Base-by-base conservation (phyloP, 2,888 invertebrate genomes). In the Ptychoptera contaminata region DNA sequence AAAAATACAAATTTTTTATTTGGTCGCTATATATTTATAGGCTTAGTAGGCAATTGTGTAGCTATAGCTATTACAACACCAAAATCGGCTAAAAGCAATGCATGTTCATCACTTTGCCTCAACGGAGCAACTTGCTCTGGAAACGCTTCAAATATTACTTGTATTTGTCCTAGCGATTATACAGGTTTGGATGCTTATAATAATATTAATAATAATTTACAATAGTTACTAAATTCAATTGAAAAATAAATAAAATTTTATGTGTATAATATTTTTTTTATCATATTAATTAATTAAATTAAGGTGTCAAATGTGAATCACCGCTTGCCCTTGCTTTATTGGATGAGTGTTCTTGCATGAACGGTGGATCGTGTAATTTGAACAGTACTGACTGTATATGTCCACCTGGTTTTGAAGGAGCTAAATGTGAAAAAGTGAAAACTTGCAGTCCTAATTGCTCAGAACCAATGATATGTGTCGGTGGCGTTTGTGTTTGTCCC, bases 121-220 rank as follows among this genome's bases (percentile, higher is more conserved):
- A 82, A 82, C 66, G 69, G 68, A 53, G 84, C 79, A 54, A 78
- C 77, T 44, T 86, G 86, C 63, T 65, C 70, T 49, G 76, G 79
- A 60, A 68, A 62, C 43, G 69, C 70, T 49, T 75, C 75, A 50
- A 73, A 76, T 51, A 81, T 75, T 67, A 73, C 72, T 54, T 91
- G 90, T 70, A 62, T 67, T 51, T 91, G 91, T 67, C 69, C 71
- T 51, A 62, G 67, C 47, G 82, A 81, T 51, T 82, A 67, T 58
- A 71, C 73, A 64, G 83, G 82, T 74, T 64, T 60, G 62, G 55
- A 49, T n/a, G n/a, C 32, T 32, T 32, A 11, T 32, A 11, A 32
- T 32, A 32, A 32, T 11, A 32, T 3, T 11, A n/a, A 32, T 32
- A 11, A 11, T 32, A 11, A 11, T 9, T 9, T 7, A 32, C 9